These are phyloP conservation scores for Gymnorhina tibicen DNA, from an alignment of 2,113 vertebrate genomes.

Conservation along the genomic window DNA sequence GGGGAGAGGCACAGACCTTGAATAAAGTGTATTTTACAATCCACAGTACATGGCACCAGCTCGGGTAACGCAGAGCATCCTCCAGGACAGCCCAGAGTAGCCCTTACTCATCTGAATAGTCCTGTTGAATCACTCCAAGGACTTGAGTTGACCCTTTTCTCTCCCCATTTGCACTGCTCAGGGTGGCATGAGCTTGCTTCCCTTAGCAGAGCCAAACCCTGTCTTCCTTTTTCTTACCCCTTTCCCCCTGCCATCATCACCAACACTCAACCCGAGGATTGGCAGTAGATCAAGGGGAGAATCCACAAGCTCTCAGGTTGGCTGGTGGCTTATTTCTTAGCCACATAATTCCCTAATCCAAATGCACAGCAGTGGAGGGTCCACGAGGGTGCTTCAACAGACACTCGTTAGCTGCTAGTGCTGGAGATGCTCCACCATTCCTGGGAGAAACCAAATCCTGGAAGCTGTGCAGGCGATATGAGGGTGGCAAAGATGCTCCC, in stretches of 20 bases:
- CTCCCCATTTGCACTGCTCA: background rate
- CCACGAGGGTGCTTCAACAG: background rate
- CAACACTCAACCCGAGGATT: background rate
- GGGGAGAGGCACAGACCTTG: background rate
- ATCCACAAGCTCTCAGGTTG: background rate
- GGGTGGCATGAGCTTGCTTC: background rate
- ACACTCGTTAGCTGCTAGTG: background rate
- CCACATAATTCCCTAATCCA: background rate
- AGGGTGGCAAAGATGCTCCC: background rate
- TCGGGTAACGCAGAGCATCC: background rate
- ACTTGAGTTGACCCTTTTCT: background rate
- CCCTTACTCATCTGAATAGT: background rate
- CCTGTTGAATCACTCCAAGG: background rate
- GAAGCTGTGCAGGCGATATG: background rate
- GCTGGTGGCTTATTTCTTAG: background rate
- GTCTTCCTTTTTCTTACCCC: rapidly evolving
- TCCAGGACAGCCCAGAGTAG: background rate
- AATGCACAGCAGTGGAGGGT: too few relatives aligned
- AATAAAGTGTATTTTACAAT: background rate
- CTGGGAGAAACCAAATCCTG: rapidly evolving
- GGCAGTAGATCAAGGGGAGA: background rate
- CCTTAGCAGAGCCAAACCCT: background rate
- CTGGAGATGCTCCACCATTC: background rate
- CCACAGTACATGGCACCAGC: background rate
- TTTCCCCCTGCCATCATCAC: background rate